Evolutionary conservation across 2,888 invertebrate species (phyloP).

Genomic region (Dorcus hopei): DNA sequence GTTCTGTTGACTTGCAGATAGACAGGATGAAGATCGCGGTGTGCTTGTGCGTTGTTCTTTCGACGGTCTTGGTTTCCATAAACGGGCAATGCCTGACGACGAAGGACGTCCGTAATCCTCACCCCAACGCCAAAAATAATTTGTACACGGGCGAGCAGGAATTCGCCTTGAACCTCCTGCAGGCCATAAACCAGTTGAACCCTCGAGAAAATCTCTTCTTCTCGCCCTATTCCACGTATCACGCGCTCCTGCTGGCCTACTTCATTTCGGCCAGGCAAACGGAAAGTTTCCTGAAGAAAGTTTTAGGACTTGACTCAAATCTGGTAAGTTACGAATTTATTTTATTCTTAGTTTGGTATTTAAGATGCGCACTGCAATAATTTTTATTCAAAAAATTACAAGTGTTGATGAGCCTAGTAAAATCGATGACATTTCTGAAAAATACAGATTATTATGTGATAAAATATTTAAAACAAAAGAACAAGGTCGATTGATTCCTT

Average conservation of each 20-base stretch:
- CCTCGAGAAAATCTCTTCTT: constrained; percentile 78
- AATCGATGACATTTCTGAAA: no score
- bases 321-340: constrained; percentile 48
- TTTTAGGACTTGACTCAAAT: constrained; percentile 58
- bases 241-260: constrained; percentile 74
- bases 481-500: no score
- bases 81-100: constrained; percentile 51
- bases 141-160: constrained; percentile 61
- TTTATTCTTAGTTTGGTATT: background rate
- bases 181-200: constrained; percentile 61
- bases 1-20: constrained; percentile 20
- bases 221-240: constrained; percentile 83
- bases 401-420: no score
- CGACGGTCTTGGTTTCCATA: constrained; percentile 19
- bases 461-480: background rate
- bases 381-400: background rate
- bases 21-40: constrained; percentile 47
- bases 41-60: constrained; percentile 43
- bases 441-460: background rate
- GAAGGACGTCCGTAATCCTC: constrained; percentile 43
- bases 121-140: constrained; percentile 40
- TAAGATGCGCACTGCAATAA: background rate
- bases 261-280: constrained; percentile 73
- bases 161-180: constrained; percentile 70
- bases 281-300: constrained; percentile 61